Evolutionary conservation across 2,888 invertebrate genomes (phyloP).

Genomic region (Uropetala carovei): DNA sequence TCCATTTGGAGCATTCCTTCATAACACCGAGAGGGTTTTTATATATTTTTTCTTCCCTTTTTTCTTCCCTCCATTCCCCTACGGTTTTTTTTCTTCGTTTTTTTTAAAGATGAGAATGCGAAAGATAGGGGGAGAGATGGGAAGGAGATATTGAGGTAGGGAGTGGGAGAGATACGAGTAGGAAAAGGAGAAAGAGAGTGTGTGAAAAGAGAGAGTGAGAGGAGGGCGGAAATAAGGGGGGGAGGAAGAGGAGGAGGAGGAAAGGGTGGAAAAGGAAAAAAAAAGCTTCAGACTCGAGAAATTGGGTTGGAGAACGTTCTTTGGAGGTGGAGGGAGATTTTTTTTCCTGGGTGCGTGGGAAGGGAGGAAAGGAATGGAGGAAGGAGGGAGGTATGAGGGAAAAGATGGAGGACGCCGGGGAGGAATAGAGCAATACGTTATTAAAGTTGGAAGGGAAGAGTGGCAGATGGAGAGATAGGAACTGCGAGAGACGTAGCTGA

Average conservation of each 20-base stretch:
- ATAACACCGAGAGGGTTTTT: slow-evolving; percentile 3
- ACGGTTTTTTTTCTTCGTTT: neutral
- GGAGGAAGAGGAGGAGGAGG: no score
- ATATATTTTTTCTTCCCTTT: neutral
- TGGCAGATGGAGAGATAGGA: slow-evolving; percentile 8
- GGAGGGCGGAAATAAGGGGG: neutral
- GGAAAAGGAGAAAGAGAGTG: neutral
- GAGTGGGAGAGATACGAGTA: neutral
- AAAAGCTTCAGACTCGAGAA: no score
- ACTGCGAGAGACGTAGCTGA: neutral
- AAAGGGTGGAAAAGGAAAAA: no score
- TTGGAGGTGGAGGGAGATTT: neutral
- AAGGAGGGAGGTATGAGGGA: neutral
- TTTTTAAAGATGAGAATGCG: neutral
- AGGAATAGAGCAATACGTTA: neutral
- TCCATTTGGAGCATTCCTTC: neutral
- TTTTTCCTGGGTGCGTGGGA: neutral
- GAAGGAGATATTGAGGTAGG: neutral
- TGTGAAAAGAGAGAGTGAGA: neutral
- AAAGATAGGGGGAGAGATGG: neutral
- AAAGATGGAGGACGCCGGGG: neutral
- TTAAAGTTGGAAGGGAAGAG: slow-evolving; percentile 20
- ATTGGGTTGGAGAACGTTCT: no score
- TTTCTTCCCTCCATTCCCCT: neutral
- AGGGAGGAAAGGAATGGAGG: neutral